Evolutionary conservation across 1,140 invertebrate species (phyloP).

Genomic region (Ruditapes philippinarum): DNA sequence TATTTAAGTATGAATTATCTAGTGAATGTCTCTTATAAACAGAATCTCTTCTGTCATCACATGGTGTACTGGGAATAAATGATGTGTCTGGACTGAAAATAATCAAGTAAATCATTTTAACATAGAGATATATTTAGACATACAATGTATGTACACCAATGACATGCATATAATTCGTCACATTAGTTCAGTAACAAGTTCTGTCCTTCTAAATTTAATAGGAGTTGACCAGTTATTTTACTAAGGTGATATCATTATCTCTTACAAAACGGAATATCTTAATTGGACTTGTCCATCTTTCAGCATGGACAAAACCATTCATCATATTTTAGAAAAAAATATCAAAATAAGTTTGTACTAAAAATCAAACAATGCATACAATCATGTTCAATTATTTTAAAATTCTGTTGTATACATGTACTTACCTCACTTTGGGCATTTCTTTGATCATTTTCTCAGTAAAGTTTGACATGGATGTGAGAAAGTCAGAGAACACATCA

Average conservation of each 20-base stretch:
- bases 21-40: conserved; percentile 9
- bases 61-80: conserved; percentile 75
- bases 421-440: conserved; percentile 74
- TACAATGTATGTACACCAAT: not conserved
- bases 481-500: conserved; percentile 66
- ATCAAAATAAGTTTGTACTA: no score
- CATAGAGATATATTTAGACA: not conserved
- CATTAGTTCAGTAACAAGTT: no score
- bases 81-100: conserved; percentile 73
- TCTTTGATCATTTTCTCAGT: conserved; percentile 71
- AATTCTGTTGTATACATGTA: not conserved
- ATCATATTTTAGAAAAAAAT: no score
- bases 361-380: no score
- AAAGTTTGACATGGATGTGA: conserved; percentile 75
- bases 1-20: not conserved
- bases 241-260: no score
- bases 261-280: no score
- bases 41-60: not conserved
- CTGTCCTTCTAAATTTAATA: no score
- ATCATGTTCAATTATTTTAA: not conserved
- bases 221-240: no score
- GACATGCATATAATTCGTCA: not conserved
- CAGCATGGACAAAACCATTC: no score
- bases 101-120: no score
- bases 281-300: no score